Evolutionary conservation across 2,797 vertebrate genomes (phyloP), one percentile per base, ranked within the genome.

Genomic region (Triplophysa bombifrons): DNA sequence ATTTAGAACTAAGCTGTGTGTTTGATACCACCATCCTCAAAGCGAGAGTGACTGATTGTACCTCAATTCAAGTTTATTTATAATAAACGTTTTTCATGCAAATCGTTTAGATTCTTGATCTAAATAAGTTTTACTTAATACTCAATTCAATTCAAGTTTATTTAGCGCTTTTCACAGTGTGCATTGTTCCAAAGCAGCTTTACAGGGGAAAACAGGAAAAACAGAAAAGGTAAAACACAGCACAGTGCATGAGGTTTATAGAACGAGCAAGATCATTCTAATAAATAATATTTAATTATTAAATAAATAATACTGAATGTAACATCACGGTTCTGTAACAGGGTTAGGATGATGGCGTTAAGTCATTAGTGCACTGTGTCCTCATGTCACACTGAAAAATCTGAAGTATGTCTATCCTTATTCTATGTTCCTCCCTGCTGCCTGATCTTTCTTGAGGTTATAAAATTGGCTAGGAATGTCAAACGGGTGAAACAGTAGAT

Each of bases 401-500:
- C 61, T 20, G 3, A 71, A 76, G 58, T 55, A 68, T 50, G 38
- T 22, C 74, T 53, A 50, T 72, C 22, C 7, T 55, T 55, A 50
- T 72, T 63, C 46, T 6, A n/a, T 22, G 50, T 69, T 66, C 77
- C 61, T 65, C 22, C 50, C 5, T 34, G 41, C 34, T 56, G 67
- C 60, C 53, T 53, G 50, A 72, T 53, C 58, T 78, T 64, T 72
- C 68, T 20, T 55, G 58, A 80, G 70, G 27, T 67, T 66, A 63
- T 78, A 72, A 55, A 51, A 61, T 79, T 73, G 61, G 50, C 22
- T 46, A 65, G 48, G 22, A 48, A 27, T 22, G 60, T 17, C 34
- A 50, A 56, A 58, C 38, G 73, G 70, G 38, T 80, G n/a, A 80
- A 72, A 72, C 25, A n/a, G 30, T 30, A 78, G 75, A 69, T 84